These are phyloP conservation scores for Dipus sagitta DNA, from an alignment of 2,797 vertebrate genomes.

Conservation along the genomic window DNA sequence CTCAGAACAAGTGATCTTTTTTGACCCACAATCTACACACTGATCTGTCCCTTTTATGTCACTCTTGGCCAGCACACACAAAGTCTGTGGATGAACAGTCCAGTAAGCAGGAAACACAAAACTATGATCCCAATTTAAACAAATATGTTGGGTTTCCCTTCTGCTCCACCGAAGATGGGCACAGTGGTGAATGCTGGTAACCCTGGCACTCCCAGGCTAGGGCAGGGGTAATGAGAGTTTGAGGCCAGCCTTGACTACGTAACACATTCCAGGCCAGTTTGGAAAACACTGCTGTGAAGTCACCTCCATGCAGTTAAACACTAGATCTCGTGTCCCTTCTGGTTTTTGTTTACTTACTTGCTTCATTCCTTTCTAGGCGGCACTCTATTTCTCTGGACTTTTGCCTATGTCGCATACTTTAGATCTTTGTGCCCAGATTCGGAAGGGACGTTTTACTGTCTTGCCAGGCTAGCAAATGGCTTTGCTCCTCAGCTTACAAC, in stretches of 20 bases:
- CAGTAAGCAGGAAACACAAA: background rate
- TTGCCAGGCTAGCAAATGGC: background rate
- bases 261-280: background rate
- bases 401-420: background rate
- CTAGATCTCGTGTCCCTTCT: background rate
- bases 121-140: background rate
- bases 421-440: background rate
- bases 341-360: background rate
- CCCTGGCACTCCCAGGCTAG: background rate
- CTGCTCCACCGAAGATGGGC: background rate
- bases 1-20: background rate
- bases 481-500: background rate
- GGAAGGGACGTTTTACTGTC: background rate
- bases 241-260: background rate
- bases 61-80: background rate
- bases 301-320: background rate
- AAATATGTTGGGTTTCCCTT: background rate
- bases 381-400: background rate
- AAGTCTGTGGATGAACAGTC: background rate
- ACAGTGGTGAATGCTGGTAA: background rate
- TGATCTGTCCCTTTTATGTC: background rate
- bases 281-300: background rate
- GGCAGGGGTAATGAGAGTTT: background rate
- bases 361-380: background rate
- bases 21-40: background rate